Evolutionary conservation across 2,888 invertebrate species (phyloP).

Genomic region (Isoperla grammatica): DNA sequence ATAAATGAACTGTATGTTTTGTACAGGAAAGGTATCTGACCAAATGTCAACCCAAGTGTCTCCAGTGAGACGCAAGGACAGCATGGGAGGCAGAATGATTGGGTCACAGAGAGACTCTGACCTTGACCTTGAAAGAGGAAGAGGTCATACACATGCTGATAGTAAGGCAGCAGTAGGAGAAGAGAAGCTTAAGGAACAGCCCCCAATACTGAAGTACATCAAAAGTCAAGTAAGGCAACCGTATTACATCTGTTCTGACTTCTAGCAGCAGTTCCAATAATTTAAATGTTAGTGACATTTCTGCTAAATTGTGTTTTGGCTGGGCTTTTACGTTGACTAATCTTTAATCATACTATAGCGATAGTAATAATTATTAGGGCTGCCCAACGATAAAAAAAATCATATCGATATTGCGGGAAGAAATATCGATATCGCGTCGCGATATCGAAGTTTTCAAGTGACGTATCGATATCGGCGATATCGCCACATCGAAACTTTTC

Average conservation of each 20-base stretch:
- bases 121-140: constrained; percentile 44
- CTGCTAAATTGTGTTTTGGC: no score
- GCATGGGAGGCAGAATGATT: constrained; percentile 54
- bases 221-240: constrained; percentile 61
- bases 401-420: no score
- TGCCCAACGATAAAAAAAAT: no score
- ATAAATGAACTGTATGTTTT: not conserved
- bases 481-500: no score
- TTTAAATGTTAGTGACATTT: not conserved
- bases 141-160: constrained; percentile 30
- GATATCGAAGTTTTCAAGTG: no score
- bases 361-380: no score
- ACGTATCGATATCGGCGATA: no score
- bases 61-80: constrained; percentile 71
- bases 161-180: constrained; percentile 36
- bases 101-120: constrained; percentile 48
- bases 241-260: no score
- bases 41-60: constrained; percentile 74
- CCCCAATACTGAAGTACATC: constrained; percentile 72
- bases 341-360: no score
- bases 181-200: constrained; percentile 52
- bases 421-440: no score
- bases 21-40: constrained; percentile 67
- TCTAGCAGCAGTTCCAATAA: not conserved
- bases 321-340: no score